A percentile compares a stretch with the other conserved stretches of the same genome.
These are phyloP conservation scores for Tetragonula carbonaria DNA, from an alignment of 2,888 invertebrate genomes.

Conservation along the genomic window DNA sequence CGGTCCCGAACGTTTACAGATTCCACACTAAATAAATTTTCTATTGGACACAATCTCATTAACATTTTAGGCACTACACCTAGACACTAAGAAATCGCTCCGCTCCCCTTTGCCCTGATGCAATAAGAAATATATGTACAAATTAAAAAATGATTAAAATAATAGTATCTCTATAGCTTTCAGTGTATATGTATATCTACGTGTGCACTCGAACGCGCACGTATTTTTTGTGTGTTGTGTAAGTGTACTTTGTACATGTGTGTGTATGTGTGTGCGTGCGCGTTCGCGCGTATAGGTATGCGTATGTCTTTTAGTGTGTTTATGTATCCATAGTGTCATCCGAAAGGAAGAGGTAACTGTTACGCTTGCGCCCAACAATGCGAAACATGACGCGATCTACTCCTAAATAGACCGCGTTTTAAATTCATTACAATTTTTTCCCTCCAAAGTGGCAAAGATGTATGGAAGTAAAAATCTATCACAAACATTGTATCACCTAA, in stretches of 20 bases:
- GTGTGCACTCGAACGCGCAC: background rate
- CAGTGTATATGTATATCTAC: constrained; percentile 15
- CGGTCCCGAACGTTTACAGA: constrained; percentile 34
- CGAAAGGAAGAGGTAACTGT: constrained; percentile 52
- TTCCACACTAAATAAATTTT: constrained; percentile 64
- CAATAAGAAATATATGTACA: constrained; percentile 74
- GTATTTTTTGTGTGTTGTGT: constrained; percentile 2
- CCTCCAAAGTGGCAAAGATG: background rate
- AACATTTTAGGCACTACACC: constrained; percentile 81
- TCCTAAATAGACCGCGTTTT: background rate
- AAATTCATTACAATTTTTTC: background rate
- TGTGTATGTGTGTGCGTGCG: background rate
- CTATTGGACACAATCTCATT: constrained; percentile 73
- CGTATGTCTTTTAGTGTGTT: background rate
- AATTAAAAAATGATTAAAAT: constrained; percentile 66
- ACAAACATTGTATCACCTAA: background rate
- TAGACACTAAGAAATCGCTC: constrained; percentile 76
- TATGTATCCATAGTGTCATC: constrained; percentile 26
- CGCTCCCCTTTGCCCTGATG: constrained; percentile 49
- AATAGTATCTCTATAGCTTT: constrained; percentile 50
- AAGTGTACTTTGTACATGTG: background rate
- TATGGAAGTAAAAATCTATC: constrained; percentile 33
- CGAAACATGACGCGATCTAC: background rate
- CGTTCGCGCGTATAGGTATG: too few species aligned
- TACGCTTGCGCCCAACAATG: constrained; percentile 44